These are phyloP conservation scores for Sitta carolinensis DNA, from an alignment of 2,797 vertebrate species.

Conservation along the genomic window DNA sequence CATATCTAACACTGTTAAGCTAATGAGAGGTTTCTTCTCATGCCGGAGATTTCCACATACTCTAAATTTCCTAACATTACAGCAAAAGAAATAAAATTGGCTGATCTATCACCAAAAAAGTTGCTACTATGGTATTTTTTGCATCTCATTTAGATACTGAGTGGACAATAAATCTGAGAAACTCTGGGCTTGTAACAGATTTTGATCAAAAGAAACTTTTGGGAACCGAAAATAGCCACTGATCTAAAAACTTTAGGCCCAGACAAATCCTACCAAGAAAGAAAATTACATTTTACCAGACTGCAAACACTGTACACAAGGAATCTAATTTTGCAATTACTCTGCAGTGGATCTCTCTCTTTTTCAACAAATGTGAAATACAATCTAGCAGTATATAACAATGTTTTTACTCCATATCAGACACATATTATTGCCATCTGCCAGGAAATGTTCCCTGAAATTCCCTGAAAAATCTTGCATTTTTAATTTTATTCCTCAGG, in stretches of 20 bases:
- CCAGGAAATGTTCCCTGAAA: background rate
- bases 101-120: background rate
- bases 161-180: background rate
- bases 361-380: background rate
- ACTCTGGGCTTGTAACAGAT: background rate
- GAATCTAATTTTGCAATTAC: background rate
- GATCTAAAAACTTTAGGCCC: background rate
- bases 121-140: background rate
- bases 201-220: background rate
- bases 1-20: background rate
- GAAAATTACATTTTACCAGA: background rate
- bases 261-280: background rate
- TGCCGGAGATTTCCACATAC: background rate
- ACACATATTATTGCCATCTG: background rate
- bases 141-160: background rate
- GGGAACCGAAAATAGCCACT: background rate
- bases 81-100: background rate
- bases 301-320: background rate
- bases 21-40: background rate
- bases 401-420: background rate
- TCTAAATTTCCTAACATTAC: background rate
- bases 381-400: background rate
- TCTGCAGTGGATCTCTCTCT: background rate
- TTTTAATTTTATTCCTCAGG: background rate
- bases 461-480: background rate